phyloP scores from a whole-genome alignment of 2,888 invertebrate species.

The Leistus spinibarbis region DNA sequence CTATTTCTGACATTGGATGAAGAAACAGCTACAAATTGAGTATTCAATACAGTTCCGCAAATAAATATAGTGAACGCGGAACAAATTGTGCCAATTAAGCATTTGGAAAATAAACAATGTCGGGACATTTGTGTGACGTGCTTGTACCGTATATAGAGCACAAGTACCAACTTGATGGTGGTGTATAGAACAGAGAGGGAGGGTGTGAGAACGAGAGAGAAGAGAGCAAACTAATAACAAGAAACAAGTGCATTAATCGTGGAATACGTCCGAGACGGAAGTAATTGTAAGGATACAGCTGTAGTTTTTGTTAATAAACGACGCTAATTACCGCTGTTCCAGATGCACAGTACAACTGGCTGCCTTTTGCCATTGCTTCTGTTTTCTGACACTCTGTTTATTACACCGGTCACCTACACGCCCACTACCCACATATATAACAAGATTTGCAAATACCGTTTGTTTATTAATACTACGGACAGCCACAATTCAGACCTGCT shows the following conservation, averaged over 20 bases:
- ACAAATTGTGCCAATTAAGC: neutral
- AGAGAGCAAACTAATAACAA: conserved; percentile 6
- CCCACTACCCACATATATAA: neutral
- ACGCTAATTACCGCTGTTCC: conserved; percentile 23
- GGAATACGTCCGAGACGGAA: neutral
- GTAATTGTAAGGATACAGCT: conserved; percentile 12
- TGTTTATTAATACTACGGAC: neutral
- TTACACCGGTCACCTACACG: neutral
- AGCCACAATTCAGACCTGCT: neutral
- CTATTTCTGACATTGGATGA: too few species aligned
- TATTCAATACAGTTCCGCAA: neutral
- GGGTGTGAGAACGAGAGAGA: neutral
- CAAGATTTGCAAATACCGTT: neutral
- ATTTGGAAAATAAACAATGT: neutral
- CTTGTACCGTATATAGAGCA: neutral
- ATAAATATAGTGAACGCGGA: neutral
- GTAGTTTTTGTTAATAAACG: conserved; percentile 30
- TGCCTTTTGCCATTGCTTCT: neutral
- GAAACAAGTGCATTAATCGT: conserved; percentile 14
- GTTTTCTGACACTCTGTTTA: neutral
- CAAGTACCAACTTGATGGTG: neutral
- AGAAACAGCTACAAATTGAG: neutral
- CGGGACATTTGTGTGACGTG: neutral
- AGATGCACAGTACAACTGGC: conserved; percentile 12
- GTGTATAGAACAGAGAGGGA: neutral